phyloP scores from a whole-genome alignment of 2,797 vertebrate species.

The Spheniscus humboldti region DNA sequence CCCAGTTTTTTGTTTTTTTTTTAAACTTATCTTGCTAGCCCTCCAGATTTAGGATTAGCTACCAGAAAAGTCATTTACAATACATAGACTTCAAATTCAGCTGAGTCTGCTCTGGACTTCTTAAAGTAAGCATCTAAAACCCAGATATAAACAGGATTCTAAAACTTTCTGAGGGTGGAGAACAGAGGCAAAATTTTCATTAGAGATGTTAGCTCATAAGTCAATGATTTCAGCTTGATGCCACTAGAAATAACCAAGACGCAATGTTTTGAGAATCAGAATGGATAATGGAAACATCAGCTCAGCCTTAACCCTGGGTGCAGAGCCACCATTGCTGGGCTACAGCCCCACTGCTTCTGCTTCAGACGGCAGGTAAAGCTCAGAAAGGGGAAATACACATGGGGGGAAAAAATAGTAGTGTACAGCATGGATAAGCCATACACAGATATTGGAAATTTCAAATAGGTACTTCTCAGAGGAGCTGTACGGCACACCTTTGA shows the following conservation, averaged over 20 bases:
- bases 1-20: too few species aligned
- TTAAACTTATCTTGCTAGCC: neutral
- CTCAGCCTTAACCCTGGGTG: neutral
- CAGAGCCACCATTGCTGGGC: neutral
- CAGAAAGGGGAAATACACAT: neutral
- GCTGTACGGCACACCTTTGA: conserved; percentile 72
- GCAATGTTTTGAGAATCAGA: neutral
- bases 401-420: neutral
- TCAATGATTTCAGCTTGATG: neutral
- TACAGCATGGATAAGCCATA: conserved; percentile 14
- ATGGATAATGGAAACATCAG: neutral
- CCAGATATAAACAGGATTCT: neutral
- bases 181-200: neutral
- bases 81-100: neutral
- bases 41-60: neutral
- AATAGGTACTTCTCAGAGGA: conserved; percentile 66
- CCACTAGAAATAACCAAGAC: neutral
- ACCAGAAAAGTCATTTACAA: neutral
- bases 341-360: neutral
- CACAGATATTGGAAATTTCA: conserved; percentile 56
- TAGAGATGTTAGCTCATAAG: neutral
- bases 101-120: neutral
- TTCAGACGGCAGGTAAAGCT: neutral
- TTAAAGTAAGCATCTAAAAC: neutral
- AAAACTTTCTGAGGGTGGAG: neutral